Conservation (phyloP, 2,797 vertebrate species). For the Acestrorhynchus altus region DNA sequence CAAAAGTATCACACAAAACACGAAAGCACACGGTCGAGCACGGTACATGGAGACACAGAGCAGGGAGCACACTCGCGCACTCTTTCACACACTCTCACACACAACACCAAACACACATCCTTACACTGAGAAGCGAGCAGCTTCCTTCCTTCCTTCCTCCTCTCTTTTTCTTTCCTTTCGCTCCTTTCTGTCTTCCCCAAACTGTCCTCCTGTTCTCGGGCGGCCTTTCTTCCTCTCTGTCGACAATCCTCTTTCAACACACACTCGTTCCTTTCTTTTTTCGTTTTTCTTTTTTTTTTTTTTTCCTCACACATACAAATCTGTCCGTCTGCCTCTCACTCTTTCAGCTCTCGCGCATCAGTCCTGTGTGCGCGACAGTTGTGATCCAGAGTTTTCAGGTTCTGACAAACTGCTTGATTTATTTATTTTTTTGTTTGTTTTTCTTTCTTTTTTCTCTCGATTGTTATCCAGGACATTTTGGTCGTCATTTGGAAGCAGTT, state of each 20-base stretch:
- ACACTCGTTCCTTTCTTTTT: constrained; percentile 35
- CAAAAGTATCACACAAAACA: constrained; percentile 47
- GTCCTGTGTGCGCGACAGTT: constrained; percentile 58
- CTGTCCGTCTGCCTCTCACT: constrained; percentile 57
- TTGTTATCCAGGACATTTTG: constrained; percentile 55
- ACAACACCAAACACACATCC: constrained; percentile 70
- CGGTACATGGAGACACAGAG: constrained; percentile 60
- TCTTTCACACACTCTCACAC: constrained; percentile 47
- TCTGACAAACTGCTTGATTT: constrained; percentile 48
- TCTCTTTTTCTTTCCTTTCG: constrained; percentile 60
- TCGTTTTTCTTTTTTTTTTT: not conserved
- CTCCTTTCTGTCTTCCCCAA: constrained; percentile 75
- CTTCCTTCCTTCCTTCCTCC: constrained; percentile 64
- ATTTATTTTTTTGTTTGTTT: no score
- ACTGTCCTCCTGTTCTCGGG: constrained; percentile 73
- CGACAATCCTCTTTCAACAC: constrained; percentile 73
- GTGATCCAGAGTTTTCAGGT: constrained; percentile 62
- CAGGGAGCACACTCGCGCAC: constrained; percentile 55
- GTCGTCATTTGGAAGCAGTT: constrained; percentile 61
- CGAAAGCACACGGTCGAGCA: constrained; percentile 51
- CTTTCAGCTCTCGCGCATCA: constrained; percentile 61
- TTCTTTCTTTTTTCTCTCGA: constrained; percentile 23
- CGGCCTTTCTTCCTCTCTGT: constrained; percentile 59
- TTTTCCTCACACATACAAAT: constrained; percentile 51
- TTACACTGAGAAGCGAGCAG: constrained; percentile 79